A percentile compares a stretch with the other conserved stretches of the same genome.
phyloP scores from a whole-genome alignment of 2,888 invertebrate species.

The Opisthograptis luteolata region DNA sequence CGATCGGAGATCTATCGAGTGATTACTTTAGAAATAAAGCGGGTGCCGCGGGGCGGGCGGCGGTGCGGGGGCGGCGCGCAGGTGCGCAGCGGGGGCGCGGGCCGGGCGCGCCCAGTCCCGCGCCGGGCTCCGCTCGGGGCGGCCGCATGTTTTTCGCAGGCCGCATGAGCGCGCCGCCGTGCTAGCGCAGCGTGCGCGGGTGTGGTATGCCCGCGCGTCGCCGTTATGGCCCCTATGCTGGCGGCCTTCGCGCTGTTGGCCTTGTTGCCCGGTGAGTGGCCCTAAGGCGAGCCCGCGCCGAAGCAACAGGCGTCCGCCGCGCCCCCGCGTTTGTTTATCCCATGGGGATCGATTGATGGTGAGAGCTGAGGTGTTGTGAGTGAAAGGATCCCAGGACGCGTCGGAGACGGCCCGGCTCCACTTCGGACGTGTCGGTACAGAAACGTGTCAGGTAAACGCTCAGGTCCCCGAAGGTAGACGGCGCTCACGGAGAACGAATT shows the following conservation, averaged over 20 bases:
- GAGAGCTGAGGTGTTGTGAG: constrained; percentile 75
- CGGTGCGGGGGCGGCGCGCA: constrained; percentile 52
- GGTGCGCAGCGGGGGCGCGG: constrained; percentile 63
- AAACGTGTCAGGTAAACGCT: constrained; percentile 52
- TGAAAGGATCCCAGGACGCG: constrained; percentile 44
- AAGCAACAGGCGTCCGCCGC: constrained; percentile 75
- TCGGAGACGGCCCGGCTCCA: constrained; percentile 13
- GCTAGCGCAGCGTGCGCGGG: constrained; percentile 82
- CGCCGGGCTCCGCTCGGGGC: constrained; percentile 77
- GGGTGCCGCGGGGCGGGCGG: constrained; percentile 11
- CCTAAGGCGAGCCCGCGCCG: constrained; percentile 44
- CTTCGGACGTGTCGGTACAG: constrained; percentile 22
- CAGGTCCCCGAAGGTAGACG: constrained; percentile 12
- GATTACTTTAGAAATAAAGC: constrained; percentile 40
- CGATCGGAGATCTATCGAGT: constrained; percentile 39
- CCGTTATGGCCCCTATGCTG: constrained; percentile 77
- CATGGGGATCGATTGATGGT: constrained; percentile 59
- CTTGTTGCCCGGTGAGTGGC: constrained; percentile 79
- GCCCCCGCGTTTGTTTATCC: constrained; percentile 69
- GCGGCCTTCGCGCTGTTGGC: constrained; percentile 78
- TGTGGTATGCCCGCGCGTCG: constrained; percentile 82
- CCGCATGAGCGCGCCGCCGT: constrained; percentile 79
- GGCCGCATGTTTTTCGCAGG: constrained; percentile 63
- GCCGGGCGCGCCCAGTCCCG: constrained; percentile 62
- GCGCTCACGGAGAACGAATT: constrained; percentile 2